Conservation (phyloP, 2,113 vertebrate genomes). For the Elgaria multicarinata region DNA sequence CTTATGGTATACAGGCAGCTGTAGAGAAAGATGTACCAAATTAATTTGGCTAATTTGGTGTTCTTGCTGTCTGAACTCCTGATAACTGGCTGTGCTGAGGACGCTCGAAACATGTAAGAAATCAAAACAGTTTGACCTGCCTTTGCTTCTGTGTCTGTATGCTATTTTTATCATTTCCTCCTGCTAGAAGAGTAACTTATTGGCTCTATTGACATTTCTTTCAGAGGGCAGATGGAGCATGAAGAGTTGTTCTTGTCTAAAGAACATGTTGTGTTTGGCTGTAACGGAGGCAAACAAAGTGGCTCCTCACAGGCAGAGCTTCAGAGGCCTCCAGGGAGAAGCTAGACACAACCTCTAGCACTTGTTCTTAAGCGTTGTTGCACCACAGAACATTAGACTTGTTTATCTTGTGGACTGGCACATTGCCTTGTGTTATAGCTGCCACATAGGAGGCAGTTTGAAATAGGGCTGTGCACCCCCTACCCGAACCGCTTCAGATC, state of each 20-base stretch:
- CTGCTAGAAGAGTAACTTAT: not conserved
- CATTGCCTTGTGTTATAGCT: not conserved
- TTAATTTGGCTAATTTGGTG: not conserved
- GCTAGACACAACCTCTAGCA: not conserved
- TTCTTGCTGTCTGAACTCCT: not conserved
- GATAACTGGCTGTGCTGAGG: not conserved
- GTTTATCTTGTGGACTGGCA: too few relatives aligned
- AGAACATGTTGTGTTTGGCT: not conserved
- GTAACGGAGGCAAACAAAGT: not conserved
- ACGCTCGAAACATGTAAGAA: not conserved
- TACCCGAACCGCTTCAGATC: too few relatives aligned
- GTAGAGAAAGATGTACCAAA: not conserved
- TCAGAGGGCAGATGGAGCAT: not conserved
- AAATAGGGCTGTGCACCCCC: too few relatives aligned
- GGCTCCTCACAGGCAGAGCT: not conserved
- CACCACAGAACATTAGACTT: not conserved
- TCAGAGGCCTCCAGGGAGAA: not conserved
- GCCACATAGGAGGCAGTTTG: not conserved
- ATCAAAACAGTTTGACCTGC: not conserved
- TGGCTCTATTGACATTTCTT: slow-evolving; percentile 10
- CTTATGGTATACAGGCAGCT: not conserved
- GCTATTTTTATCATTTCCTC: not conserved
- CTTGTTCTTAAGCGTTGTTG: not conserved
- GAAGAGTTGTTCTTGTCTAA: slow-evolving; percentile 11
- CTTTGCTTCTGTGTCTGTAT: not conserved